These are phyloP conservation scores for Drosophila tani DNA, from an alignment of 1,140 invertebrate genomes.

Conservation along the genomic window DNA sequence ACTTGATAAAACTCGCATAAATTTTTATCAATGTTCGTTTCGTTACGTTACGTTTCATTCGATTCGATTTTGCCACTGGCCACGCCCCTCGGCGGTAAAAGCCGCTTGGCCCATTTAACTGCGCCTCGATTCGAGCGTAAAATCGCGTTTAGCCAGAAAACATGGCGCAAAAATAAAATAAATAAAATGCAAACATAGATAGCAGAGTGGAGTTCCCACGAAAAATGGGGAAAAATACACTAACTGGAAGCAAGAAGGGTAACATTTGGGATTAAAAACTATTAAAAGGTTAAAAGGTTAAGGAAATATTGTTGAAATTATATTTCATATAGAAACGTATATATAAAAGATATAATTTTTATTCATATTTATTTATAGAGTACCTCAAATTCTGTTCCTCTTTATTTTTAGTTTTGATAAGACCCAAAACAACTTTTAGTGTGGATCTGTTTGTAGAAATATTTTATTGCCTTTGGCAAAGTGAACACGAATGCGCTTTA, in stretches of 20 bases:
- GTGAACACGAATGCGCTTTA: constrained; percentile 7
- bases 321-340: too few species aligned
- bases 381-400: background rate
- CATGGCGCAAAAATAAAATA: constrained; percentile 33
- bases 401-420: constrained; percentile 33
- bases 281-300: background rate
- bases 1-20: constrained; percentile 82
- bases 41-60: constrained; percentile 20
- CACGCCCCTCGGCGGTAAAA: constrained; percentile 33
- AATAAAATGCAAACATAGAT: constrained; percentile 29
- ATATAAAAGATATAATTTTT: too few species aligned
- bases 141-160: constrained; percentile 49
- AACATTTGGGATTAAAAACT: background rate
- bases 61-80: constrained; percentile 8
- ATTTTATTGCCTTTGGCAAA: constrained; percentile 26
- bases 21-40: constrained; percentile 68
- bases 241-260: background rate
- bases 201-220: background rate
- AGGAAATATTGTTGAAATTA: too few species aligned
- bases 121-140: constrained; percentile 44
- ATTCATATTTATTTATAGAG: background rate
- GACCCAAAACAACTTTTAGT: constrained; percentile 5
- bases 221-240: constrained; percentile 11
- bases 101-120: constrained; percentile 54
- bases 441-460: constrained; percentile 10